Evolutionary conservation across 35 echinoderm and acorn worm species (phyloP).

Genomic region (Hemicentrotus pulcherrimus): DNA sequence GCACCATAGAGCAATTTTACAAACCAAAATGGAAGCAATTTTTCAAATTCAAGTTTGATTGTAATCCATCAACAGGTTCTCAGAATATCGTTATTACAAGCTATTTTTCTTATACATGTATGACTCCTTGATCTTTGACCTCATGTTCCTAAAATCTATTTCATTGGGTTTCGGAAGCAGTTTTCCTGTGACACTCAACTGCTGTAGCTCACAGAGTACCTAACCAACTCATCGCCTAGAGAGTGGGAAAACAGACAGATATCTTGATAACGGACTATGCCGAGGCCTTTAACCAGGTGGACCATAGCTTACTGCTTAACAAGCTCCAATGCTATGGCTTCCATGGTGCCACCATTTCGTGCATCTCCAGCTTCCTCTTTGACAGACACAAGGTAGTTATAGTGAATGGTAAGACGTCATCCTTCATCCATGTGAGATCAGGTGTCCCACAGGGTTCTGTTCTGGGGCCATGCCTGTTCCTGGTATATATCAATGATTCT

Average conservation of each 20-base stretch:
- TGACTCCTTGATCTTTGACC: no score
- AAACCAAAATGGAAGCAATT: no score
- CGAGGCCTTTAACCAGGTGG: neutral
- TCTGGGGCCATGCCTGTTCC: neutral
- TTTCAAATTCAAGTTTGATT: no score
- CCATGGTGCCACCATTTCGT: neutral
- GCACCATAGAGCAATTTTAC: no score
- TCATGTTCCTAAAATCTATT: no score
- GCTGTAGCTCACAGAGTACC: neutral
- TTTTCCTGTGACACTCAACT: neutral
- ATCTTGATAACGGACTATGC: neutral
- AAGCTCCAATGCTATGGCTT: neutral
- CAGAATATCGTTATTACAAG: no score
- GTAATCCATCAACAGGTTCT: no score
- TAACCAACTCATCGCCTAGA: neutral
- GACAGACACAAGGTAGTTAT: neutral
- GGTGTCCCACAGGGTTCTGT: conserved; percentile 3
- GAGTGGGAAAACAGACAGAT: neutral
- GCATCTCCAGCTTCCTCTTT: neutral
- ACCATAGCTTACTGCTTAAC: neutral
- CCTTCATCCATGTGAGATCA: conserved; percentile 4
- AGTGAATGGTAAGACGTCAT: conserved; percentile 14
- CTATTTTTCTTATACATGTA: no score
- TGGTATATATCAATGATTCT: neutral
- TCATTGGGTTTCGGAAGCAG: neutral